phyloP scores from a whole-genome alignment of 1,140 invertebrate species.

The Oscheius sp. region DNA sequence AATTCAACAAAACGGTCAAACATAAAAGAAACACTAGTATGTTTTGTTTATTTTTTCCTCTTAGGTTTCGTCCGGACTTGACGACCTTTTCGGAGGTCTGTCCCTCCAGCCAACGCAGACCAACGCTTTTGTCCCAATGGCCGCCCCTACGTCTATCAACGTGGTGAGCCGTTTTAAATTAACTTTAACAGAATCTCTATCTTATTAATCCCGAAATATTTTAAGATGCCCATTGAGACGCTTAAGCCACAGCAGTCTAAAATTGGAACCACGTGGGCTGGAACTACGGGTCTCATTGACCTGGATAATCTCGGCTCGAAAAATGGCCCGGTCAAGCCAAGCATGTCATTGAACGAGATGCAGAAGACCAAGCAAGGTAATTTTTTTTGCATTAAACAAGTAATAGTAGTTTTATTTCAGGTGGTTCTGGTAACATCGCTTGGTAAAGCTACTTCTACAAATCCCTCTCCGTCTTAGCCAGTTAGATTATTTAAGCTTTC shows the following conservation, averaged over 20 bases:
- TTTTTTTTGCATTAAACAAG: neutral
- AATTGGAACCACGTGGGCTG: constrained; percentile 9
- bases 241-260: neutral
- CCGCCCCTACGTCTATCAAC: no score
- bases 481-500: neutral
- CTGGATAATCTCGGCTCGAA: constrained; percentile 1
- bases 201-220: no score
- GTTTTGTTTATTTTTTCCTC: neutral
- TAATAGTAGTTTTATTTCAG: neutral
- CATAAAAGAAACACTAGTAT: no score
- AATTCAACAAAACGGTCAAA: no score
- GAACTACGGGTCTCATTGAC: neutral
- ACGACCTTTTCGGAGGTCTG: constrained; percentile 1
- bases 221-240: no score
- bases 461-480: neutral
- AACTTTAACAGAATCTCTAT: no score
- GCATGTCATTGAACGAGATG: constrained; percentile 1
- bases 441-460: neutral
- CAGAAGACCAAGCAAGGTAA: neutral
- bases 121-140: no score
- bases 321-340: neutral
- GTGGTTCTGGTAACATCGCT: neutral
- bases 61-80: neutral
- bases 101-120: no score
- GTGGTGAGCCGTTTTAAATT: no score